These are phyloP conservation scores for Mizuhopecten yessoensis DNA, from an alignment of 1,140 invertebrate species.

Conservation along the genomic window DNA sequence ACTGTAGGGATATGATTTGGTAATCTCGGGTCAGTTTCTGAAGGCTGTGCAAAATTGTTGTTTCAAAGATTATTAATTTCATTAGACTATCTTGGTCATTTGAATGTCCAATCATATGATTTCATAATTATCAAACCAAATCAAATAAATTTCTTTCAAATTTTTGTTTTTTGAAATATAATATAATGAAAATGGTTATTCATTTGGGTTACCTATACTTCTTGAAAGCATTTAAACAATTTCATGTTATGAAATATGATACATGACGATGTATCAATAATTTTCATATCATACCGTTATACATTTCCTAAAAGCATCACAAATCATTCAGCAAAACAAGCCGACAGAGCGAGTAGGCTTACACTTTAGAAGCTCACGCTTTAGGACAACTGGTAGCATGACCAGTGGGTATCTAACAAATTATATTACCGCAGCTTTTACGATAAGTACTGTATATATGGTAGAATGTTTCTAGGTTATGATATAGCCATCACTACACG, in stretches of 20 bases:
- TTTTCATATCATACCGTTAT: too few species aligned
- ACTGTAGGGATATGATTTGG: too few species aligned
- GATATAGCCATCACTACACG: background rate
- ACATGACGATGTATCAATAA: too few species aligned
- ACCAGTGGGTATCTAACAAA: background rate
- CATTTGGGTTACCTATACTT: background rate
- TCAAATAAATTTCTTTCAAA: too few species aligned
- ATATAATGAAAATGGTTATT: too few species aligned
- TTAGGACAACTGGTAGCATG: background rate
- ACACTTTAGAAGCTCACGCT: too few species aligned
- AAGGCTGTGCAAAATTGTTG: too few species aligned
- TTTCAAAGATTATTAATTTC: background rate
- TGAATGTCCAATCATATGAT: too few species aligned
- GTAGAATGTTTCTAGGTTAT: background rate
- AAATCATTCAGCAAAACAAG: background rate
- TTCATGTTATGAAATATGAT: background rate
- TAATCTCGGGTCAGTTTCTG: too few species aligned
- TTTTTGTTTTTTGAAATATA: too few species aligned
- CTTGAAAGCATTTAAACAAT: background rate
- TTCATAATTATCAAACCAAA: too few species aligned
- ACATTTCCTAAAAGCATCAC: background rate
- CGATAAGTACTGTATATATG: slow-evolving; percentile 37
- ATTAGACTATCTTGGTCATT: too few species aligned
- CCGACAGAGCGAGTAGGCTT: background rate
- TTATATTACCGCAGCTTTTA: background rate